phyloP scores from a whole-genome alignment of 2,888 invertebrate species.

The Rotaria sp. region DNA sequence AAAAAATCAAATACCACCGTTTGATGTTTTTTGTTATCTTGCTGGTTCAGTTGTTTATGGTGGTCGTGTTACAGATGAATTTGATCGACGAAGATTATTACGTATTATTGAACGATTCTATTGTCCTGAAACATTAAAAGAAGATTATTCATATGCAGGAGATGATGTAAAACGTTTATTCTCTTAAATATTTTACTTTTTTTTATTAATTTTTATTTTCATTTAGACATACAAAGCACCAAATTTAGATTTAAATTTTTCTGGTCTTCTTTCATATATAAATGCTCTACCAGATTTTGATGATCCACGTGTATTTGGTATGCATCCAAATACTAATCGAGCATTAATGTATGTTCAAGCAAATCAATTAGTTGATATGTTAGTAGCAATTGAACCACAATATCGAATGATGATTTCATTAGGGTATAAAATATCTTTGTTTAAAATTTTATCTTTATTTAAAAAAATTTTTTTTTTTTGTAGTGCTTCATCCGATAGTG shows the following conservation, averaged over 20 bases:
- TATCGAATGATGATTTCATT: constrained; percentile 37
- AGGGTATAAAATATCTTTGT: constrained; percentile 45
- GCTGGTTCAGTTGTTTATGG: constrained; percentile 55
- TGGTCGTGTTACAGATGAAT: constrained; percentile 54
- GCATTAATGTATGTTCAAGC: constrained; percentile 51
- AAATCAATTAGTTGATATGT: constrained; percentile 47
- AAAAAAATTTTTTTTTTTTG: background rate
- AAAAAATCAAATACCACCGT: constrained; percentile 47
- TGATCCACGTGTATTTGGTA: constrained; percentile 52
- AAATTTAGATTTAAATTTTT: constrained; percentile 21
- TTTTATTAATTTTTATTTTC: constrained; percentile 10
- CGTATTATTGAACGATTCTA: constrained; percentile 51
- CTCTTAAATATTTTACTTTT: background rate
- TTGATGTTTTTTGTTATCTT: constrained; percentile 52
- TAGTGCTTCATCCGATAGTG: constrained; percentile 27
- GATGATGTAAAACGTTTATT: constrained; percentile 45
- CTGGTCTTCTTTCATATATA: constrained; percentile 43
- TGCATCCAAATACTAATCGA: constrained; percentile 53
- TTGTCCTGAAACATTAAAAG: constrained; percentile 46
- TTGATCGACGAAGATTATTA: constrained; percentile 52
- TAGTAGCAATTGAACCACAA: constrained; percentile 50
- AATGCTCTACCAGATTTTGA: constrained; percentile 50
- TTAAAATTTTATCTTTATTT: background rate
- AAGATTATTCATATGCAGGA: constrained; percentile 47
- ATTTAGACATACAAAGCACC: constrained; percentile 42